phyloP scores from a whole-genome alignment of 92 coral and sea anemone species.

The Umimayanthus kanabou region DNA sequence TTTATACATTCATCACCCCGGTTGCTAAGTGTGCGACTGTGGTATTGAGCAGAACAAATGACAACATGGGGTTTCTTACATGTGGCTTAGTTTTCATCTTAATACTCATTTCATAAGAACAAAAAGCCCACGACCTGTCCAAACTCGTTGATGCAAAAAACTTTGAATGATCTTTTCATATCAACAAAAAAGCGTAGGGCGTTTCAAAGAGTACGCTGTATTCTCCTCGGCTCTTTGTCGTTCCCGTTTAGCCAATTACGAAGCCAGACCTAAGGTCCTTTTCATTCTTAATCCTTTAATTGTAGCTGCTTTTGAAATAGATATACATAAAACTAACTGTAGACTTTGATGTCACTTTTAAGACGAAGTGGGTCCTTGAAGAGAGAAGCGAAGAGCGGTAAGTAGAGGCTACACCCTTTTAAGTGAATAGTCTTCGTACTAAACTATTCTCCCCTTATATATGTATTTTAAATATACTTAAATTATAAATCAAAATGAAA shows the following conservation, averaged over 20 bases:
- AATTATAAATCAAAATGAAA: background rate
- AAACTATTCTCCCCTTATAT: too few species aligned
- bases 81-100: constrained; percentile 8
- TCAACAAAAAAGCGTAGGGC: constrained; percentile 23
- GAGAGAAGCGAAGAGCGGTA: constrained; percentile 4
- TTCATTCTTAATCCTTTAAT: constrained; percentile 25
- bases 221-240: background rate
- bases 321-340: background rate
- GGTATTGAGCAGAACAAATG: constrained; percentile 36
- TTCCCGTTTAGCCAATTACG: constrained; percentile 1
- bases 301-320: constrained; percentile 5
- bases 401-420: background rate
- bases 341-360: background rate
- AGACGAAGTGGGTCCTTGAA: constrained; percentile 13
- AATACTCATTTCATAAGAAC: constrained; percentile 24
- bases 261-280: background rate
- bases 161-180: background rate
- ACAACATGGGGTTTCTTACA: constrained; percentile 33
- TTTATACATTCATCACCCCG: background rate
- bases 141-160: background rate
- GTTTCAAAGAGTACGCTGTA: constrained; percentile 4
- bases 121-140: constrained; percentile 21
- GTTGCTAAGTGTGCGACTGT: constrained; percentile 34
- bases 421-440: too few species aligned
- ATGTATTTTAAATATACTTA: background rate